Evolutionary conservation across 2,113 vertebrate species (phyloP).

Genomic region (Agapornis roseicollis): DNA sequence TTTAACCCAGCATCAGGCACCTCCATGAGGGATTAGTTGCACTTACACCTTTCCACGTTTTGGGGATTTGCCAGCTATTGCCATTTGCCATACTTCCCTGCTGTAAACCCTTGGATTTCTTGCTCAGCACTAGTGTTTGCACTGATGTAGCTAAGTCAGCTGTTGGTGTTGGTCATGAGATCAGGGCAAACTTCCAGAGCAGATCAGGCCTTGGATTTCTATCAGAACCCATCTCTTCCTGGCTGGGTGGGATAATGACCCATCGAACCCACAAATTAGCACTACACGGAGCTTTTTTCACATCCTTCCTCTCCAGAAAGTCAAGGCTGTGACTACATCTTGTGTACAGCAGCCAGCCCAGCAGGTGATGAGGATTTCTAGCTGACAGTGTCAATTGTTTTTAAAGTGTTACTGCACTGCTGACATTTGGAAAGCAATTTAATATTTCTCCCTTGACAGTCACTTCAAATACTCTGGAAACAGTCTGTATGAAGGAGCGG

Average conservation of each 20-base stretch:
- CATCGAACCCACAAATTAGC: background rate
- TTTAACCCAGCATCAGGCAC: background rate
- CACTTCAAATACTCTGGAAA: background rate
- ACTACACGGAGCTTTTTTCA: background rate
- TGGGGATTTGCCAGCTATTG: background rate
- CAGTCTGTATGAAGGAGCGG: rapidly evolving
- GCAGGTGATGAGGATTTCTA: background rate
- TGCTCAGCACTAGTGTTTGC: background rate
- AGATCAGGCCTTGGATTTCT: constrained; percentile 5
- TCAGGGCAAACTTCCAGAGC: constrained; percentile 31
- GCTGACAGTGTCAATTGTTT: background rate
- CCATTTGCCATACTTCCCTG: background rate
- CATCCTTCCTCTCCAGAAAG: background rate
- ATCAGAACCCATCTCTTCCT: background rate
- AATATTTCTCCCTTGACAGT: background rate
- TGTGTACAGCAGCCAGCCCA: background rate
- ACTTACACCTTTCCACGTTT: background rate
- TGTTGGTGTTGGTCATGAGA: background rate
- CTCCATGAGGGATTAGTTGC: background rate
- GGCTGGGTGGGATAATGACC: background rate
- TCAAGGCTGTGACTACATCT: background rate
- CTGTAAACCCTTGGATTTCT: background rate
- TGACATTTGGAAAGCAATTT: constrained; percentile 7
- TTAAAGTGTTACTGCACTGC: background rate
- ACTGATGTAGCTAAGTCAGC: background rate